A percentile compares a stretch with the other conserved stretches of the same genome.
Evolutionary conservation across 2,113 vertebrate genomes (phyloP).

Genomic region (Callospermophilus lateralis): DNA sequence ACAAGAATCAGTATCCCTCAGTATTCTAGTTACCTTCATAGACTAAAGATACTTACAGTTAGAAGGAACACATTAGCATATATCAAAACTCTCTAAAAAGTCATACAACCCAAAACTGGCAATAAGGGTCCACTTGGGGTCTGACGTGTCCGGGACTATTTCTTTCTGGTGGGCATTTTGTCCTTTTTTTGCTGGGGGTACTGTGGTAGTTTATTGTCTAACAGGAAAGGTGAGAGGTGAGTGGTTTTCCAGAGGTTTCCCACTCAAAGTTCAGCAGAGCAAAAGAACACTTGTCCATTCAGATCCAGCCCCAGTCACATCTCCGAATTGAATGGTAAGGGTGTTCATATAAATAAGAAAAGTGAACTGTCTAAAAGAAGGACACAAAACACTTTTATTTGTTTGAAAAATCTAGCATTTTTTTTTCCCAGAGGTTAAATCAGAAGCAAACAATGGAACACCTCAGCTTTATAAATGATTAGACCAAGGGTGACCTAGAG

Average conservation of each 20-base stretch:
- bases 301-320: background rate
- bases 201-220: background rate
- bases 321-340: background rate
- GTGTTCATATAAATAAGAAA: background rate
- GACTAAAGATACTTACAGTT: background rate
- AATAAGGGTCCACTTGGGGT: background rate
- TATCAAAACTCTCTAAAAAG: background rate
- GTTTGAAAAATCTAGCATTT: background rate
- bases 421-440: conserved; percentile 14
- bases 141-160: background rate
- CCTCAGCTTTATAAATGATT: background rate
- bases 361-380: conserved; percentile 19
- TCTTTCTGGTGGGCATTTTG: background rate
- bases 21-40: background rate
- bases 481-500: background rate
- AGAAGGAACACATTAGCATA: background rate
- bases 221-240: background rate
- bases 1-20: background rate
- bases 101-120: background rate
- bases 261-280: background rate
- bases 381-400: background rate
- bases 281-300: background rate
- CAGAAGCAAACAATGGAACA: conserved; percentile 19
- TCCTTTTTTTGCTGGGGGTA: background rate
- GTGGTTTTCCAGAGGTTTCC: conserved; percentile 1